phyloP scores from a whole-genome alignment of 2,113 vertebrate species.

The Notothenia rossii region DNA sequence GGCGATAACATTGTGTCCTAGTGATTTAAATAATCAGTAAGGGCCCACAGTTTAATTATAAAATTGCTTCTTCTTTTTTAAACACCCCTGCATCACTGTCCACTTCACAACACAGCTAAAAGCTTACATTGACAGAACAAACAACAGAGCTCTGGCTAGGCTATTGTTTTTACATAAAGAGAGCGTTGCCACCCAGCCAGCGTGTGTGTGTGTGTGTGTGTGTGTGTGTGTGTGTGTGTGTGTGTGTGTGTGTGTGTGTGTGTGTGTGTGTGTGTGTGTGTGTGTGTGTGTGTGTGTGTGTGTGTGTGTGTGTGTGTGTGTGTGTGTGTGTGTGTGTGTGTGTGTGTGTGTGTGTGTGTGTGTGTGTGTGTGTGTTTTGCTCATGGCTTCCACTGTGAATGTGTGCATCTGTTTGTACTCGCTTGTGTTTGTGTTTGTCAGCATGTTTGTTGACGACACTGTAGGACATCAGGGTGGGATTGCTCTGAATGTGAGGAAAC shows the following conservation, averaged over 20 bases:
- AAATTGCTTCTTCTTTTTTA: neutral
- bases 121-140: slow-evolving; percentile 47
- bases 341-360: neutral
- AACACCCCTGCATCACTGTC: slow-evolving; percentile 18
- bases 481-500: slow-evolving; percentile 85
- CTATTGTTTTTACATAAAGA: slow-evolving; percentile 57
- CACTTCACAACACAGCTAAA: slow-evolving; percentile 50
- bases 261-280: neutral
- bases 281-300: slow-evolving; percentile 14
- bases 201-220: neutral
- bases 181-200: slow-evolving; percentile 34
- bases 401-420: slow-evolving; percentile 76
- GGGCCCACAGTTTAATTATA: slow-evolving; percentile 10
- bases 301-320: neutral
- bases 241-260: slow-evolving; percentile 2
- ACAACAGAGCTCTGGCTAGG: slow-evolving; percentile 32
- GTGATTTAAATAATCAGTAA: slow-evolving; percentile 7
- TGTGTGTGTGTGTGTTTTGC: slow-evolving; percentile 21
- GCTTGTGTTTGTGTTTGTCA: slow-evolving; percentile 78
- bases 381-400: slow-evolving; percentile 50
- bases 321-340: slow-evolving; percentile 14
- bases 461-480: slow-evolving; percentile 83
- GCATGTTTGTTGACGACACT: slow-evolving; percentile 80
- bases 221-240: neutral
- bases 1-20: slow-evolving; percentile 17